Evolutionary conservation across 2,797 vertebrate species (phyloP), one percentile per base, ranked within the genome.

Genomic region (Adrianichthys oophorus): DNA sequence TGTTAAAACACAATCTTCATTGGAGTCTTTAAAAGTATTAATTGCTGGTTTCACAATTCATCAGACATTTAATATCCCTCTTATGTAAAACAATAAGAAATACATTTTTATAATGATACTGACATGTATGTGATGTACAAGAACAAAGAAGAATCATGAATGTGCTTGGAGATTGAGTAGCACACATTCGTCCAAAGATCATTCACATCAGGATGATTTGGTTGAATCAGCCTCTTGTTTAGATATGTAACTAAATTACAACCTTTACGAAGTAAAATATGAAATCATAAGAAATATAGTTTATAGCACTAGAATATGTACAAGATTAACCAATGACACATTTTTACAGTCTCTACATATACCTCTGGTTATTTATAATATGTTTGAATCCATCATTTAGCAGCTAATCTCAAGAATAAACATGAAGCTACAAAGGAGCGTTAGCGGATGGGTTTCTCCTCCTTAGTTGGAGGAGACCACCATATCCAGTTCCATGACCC

Each of bases 401-500:
- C 71, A 59, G 51, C 57, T n/a, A 49, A 59, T 60, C 14, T 70
- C 18, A 48, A 23, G 29, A 37, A 37, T 62, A 24, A 65, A 29
- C 56, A 48, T 37, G 4, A 3, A 44, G 61, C 55, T 43, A 56
- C 15, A 29, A 59, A 45, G 50, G 70, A 74, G 59, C 48, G 79
- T 77, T 77, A 78, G 53, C 65, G 48, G 42, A 59, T 26, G n/a
- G 2, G 18, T 42, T 24, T 12, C 49, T 47, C 40, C 12, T 45
- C 15, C 16, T 69, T 79, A 90, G 59, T 83, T 96, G 6, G 93
- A 92, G 0, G 96, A 95, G 82, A 98, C 85, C 68, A 98, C 92
- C 54, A 96, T 85, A 82, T 98, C 96, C 42, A 94, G 79, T 61
- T 98, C 96, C 83, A 96, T 97, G 79, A 94, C 94, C 0, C 92